Evolutionary conservation across 2,797 vertebrate species (phyloP).

Genomic region (Acrossocheilus wenchowensis): DNA sequence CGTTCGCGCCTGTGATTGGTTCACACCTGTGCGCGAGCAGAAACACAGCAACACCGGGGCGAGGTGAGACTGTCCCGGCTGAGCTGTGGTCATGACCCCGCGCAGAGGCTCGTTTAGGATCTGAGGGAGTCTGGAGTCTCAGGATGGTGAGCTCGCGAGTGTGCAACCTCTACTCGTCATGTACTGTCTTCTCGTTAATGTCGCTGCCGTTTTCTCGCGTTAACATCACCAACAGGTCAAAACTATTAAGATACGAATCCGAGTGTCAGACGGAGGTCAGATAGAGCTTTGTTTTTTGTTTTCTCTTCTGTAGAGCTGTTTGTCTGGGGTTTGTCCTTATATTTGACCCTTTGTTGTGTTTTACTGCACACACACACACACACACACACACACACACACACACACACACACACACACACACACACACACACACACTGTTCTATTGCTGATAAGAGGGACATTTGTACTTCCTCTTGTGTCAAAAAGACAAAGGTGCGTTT

Average conservation of each 20-base stretch:
- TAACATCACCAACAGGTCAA: background rate
- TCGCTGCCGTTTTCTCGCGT: background rate
- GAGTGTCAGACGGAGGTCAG: background rate
- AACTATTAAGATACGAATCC: background rate
- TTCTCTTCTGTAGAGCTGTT: constrained; percentile 17
- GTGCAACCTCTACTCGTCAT: background rate
- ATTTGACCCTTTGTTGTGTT: constrained; percentile 10
- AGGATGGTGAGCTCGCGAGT: constrained; percentile 34
- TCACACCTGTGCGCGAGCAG: constrained; percentile 6
- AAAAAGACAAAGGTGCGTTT: constrained; percentile 29
- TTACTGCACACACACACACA: background rate
- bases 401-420: constrained; percentile 4
- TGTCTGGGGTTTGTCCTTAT: background rate
- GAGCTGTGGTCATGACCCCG: background rate
- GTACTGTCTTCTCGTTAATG: background rate
- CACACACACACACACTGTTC: constrained; percentile 7
- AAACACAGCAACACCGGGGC: no score
- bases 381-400: constrained; percentile 5
- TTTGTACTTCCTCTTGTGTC: constrained; percentile 25
- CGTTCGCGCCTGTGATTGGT: constrained; percentile 1
- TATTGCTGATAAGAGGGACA: constrained; percentile 10
- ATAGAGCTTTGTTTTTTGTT: background rate
- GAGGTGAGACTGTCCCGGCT: background rate
- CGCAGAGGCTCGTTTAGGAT: background rate
- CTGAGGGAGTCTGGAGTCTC: background rate